Evolutionary conservation across 2,888 invertebrate genomes (phyloP).

Genomic region (Automeris io): DNA sequence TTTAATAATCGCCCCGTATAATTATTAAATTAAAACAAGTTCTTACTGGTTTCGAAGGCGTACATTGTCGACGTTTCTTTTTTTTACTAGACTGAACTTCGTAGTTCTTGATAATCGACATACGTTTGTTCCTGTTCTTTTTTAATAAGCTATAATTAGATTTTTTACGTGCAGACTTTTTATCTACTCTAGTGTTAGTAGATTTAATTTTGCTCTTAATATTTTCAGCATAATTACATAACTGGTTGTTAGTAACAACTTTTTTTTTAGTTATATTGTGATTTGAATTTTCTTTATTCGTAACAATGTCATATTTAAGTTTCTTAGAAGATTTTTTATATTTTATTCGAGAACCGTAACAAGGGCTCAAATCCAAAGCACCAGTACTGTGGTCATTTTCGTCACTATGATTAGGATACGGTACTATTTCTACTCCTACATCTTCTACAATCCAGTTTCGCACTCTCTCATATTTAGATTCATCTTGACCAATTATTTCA

Average conservation of each 20-base stretch:
- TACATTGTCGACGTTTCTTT: background rate
- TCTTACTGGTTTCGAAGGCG: conserved; percentile 44
- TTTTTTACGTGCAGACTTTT: conserved; percentile 27
- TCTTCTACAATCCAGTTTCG: conserved; percentile 44
- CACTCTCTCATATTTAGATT: conserved; percentile 33
- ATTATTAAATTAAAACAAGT: background rate
- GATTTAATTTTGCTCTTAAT: conserved; percentile 21
- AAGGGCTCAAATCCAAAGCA: conserved; percentile 26
- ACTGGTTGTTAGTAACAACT: conserved; percentile 13
- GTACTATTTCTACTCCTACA: conserved; percentile 20
- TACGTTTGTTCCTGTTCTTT: conserved; percentile 23
- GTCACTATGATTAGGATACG: conserved; percentile 22
- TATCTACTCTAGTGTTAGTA: conserved; percentile 26
- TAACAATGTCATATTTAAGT: conserved; percentile 15
- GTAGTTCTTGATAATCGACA: conserved; percentile 19
- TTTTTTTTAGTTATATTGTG: conserved; percentile 19
- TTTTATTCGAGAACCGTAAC: conserved; percentile 19
- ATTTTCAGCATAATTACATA: conserved; percentile 15
- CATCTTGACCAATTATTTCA: conserved; percentile 12
- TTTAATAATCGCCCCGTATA: background rate
- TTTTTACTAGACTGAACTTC: conserved; percentile 18
- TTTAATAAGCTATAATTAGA: conserved; percentile 23
- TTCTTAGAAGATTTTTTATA: conserved; percentile 25
- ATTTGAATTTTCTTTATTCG: conserved; percentile 13
- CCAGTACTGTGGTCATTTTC: conserved; percentile 25